These are phyloP conservation scores for Microplitis manilae DNA, from an alignment of 2,888 invertebrate species.

Conservation along the genomic window DNA sequence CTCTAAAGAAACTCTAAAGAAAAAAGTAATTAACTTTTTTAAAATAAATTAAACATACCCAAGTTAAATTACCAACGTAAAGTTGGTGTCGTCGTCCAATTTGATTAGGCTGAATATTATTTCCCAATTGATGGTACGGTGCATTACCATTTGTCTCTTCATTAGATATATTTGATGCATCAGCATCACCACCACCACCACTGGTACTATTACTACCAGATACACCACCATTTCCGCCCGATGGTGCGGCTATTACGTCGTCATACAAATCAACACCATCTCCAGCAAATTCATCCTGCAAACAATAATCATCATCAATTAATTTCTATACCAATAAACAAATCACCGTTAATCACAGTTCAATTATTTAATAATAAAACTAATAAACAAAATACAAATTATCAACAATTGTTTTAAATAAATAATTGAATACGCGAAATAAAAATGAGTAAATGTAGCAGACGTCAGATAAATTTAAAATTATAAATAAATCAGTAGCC, in stretches of 20 bases:
- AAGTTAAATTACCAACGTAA: slow-evolving; percentile 98
- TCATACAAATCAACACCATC: slow-evolving; percentile 95
- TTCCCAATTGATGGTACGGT: slow-evolving; percentile 80
- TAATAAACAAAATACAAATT: neutral
- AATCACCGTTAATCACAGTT: neutral
- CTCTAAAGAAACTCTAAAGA: slow-evolving; percentile 45
- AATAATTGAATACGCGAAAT: neutral
- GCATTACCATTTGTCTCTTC: slow-evolving; percentile 83
- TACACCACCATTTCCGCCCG: slow-evolving; percentile 70
- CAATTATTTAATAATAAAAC: neutral
- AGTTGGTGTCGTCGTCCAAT: slow-evolving; percentile 88
- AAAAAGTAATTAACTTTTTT: slow-evolving; percentile 60
- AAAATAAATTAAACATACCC: slow-evolving; percentile 81
- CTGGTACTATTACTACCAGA: slow-evolving; percentile 64
- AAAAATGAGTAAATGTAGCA: neutral
- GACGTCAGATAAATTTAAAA: neutral
- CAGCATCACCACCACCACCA: slow-evolving; percentile 74
- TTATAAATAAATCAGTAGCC: neutral
- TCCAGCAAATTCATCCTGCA: slow-evolving; percentile 85
- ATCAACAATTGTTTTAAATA: neutral
- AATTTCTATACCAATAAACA: neutral
- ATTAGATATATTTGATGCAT: slow-evolving; percentile 75
- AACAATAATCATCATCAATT: slow-evolving; percentile 40
- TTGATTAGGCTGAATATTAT: slow-evolving; percentile 80
- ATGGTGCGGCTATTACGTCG: slow-evolving; percentile 91